A percentile compares a stretch with the other conserved stretches of the same genome.
Evolutionary conservation across 2,797 vertebrate species (phyloP).

Genomic region (Moxostoma hubbsi): DNA sequence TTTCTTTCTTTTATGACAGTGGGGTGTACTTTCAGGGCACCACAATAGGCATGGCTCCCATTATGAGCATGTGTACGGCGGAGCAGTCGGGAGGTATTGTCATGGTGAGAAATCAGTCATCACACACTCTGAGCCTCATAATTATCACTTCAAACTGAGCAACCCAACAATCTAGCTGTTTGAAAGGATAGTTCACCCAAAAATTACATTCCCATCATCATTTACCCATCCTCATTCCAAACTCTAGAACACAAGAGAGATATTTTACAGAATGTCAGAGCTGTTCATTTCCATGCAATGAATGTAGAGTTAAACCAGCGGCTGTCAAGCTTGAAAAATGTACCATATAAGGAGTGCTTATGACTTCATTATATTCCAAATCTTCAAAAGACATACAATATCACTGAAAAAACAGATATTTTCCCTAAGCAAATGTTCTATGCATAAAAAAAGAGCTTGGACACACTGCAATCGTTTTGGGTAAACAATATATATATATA

Average conservation of each 20-base stretch:
- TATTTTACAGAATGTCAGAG: background rate
- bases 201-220: too few species aligned
- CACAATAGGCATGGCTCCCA: constrained; percentile 98
- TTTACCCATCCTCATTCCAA: too few species aligned
- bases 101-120: constrained; percentile 83
- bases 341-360: too few species aligned
- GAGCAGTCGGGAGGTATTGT: constrained; percentile 97
- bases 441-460: too few species aligned
- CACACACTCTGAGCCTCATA: constrained; percentile 6
- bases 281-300: background rate
- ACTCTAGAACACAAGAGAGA: too few species aligned
- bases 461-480: too few species aligned
- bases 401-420: too few species aligned
- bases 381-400: too few species aligned
- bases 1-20: constrained; percentile 69
- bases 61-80: constrained; percentile 98
- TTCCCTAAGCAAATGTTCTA: too few species aligned
- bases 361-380: too few species aligned
- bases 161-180: constrained; percentile 6
- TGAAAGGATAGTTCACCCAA: too few species aligned
- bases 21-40: constrained; percentile 98
- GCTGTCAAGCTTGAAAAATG: background rate
- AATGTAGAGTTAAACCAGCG: background rate
- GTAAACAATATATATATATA: too few species aligned
- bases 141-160: constrained; percentile 26